phyloP scores from a whole-genome alignment of 2,797 vertebrate genomes.

The Hippopotamyrus pictus region DNA sequence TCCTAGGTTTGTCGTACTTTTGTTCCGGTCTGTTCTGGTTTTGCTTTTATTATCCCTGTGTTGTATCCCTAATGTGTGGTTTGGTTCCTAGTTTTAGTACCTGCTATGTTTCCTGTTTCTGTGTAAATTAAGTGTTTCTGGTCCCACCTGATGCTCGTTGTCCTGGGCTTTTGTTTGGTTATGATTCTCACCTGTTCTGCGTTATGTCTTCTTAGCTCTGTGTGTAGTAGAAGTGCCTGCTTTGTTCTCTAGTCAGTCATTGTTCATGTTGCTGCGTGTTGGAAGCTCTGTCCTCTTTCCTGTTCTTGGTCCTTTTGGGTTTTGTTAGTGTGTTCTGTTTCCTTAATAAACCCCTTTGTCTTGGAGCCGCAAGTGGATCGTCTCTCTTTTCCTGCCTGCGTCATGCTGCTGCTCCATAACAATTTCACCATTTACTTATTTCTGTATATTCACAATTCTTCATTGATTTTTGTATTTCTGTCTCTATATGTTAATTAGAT shows the following conservation, averaged over 20 bases:
- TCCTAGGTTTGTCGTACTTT: too few species aligned
- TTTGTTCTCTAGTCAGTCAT: background rate
- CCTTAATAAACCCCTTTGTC: too few species aligned
- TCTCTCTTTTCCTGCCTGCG: too few species aligned
- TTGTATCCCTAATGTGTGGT: background rate
- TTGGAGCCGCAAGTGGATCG: too few species aligned
- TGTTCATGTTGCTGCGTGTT: background rate
- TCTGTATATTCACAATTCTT: too few species aligned
- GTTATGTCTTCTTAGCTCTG: background rate
- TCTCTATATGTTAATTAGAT: too few species aligned
- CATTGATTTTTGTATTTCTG: too few species aligned
- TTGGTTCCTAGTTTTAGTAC: background rate
- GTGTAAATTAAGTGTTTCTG: background rate
- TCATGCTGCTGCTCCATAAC: too few species aligned
- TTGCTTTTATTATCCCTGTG: background rate
- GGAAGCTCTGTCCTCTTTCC: background rate
- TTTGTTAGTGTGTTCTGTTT: background rate
- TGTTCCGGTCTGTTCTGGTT: background rate
- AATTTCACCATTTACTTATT: too few species aligned
- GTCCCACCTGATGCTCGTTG: background rate
- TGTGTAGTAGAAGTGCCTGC: too few species aligned
- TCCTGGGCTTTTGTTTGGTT: background rate
- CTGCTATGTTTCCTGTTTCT: background rate
- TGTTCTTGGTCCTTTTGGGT: background rate
- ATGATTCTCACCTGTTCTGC: background rate